Evolutionary conservation across 1,140 invertebrate species (phyloP).

Genomic region (Ptiloglossa arizonensis): DNA sequence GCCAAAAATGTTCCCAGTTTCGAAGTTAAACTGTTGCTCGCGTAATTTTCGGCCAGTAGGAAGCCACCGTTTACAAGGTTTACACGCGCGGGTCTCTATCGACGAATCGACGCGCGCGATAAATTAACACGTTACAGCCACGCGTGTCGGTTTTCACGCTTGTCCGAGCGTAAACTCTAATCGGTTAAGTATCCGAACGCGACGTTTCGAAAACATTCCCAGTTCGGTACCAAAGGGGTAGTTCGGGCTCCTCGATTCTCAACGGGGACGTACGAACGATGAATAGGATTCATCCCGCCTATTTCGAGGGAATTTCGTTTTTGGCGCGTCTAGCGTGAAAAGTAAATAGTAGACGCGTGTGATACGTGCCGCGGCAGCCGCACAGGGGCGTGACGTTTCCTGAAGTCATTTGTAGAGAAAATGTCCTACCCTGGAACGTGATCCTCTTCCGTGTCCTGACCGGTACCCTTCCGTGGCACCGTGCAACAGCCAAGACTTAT

Average conservation of each 20-base stretch:
- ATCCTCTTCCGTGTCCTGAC: constrained; percentile 72
- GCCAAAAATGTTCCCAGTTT: too few species aligned
- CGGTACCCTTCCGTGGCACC: constrained; percentile 63
- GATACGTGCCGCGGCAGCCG: constrained; percentile 71
- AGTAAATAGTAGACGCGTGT: constrained; percentile 67
- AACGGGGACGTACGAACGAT: constrained; percentile 9
- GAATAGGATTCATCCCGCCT: constrained; percentile 35
- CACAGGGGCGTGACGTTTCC: constrained; percentile 78
- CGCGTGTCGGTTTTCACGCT: constrained; percentile 46
- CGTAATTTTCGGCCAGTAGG: too few species aligned
- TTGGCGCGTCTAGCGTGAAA: constrained; percentile 36
- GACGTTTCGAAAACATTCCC: constrained; percentile 23
- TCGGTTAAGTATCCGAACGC: constrained; percentile 21
- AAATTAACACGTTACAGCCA: constrained; percentile 37
- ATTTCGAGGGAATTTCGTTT: constrained; percentile 49
- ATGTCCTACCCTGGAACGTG: constrained; percentile 70
- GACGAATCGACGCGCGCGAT: constrained; percentile 12
- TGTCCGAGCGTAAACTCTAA: constrained; percentile 20
- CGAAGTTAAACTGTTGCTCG: too few species aligned
- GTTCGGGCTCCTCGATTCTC: not conserved
- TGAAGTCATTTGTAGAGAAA: constrained; percentile 77
- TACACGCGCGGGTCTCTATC: not conserved
- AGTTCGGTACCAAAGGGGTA: constrained; percentile 33
- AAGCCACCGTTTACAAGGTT: not conserved
- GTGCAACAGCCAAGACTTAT: constrained; percentile 59